Evolutionary conservation across 2,797 vertebrate genomes (phyloP), one percentile per base, ranked within the genome.

Genomic region (Astyanax mexicanus): DNA sequence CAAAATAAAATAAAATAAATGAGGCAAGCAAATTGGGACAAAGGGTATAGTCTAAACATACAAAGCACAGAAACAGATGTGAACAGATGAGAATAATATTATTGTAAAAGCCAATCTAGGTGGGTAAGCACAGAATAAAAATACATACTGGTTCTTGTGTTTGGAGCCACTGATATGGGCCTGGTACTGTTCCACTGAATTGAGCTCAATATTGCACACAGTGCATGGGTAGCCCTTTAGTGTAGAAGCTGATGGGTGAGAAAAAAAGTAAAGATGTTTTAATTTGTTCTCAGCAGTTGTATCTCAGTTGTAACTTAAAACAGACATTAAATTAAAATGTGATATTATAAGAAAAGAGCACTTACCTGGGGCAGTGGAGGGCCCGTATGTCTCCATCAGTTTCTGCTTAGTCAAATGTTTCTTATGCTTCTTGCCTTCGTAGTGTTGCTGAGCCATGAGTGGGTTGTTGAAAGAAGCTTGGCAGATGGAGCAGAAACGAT

Each of bases 101-200:
- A 2, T 57, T n/a, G n/a, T n/a, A n/a, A 27, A 15, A n/a, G n/a
- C n/a, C 6, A 23, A 37, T 1, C n/a, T n/a, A n/a, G n/a, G 27
- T 69, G 37, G 0, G 2, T 9, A 2, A 12, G 6, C 3, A 1
- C 1, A 40, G 23, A 45, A 6, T 6, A 17, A 60, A 82, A 60
- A 82, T 87, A 95, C 96, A 91, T 91, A 99, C 98, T 98, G 96
- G 89, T 96, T 98, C 94, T 97, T 98, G 86, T 99, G 98, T 92
- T 98, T 98, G 90, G 97, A 94, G 67, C 98, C 98, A 17, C 95
- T 98, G 93, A 99, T 92, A 78, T 99, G 98, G 85, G 97, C 97
- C 87, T 98, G 96, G 91, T 98, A 99, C 89, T 99, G 98, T 75
- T 97, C 96, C 93, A 98, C 96, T 21, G 98, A 99, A 92, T 99